Conservation (phyloP, 1,140 invertebrate genomes). For the Apocrypta bakeri region DNA sequence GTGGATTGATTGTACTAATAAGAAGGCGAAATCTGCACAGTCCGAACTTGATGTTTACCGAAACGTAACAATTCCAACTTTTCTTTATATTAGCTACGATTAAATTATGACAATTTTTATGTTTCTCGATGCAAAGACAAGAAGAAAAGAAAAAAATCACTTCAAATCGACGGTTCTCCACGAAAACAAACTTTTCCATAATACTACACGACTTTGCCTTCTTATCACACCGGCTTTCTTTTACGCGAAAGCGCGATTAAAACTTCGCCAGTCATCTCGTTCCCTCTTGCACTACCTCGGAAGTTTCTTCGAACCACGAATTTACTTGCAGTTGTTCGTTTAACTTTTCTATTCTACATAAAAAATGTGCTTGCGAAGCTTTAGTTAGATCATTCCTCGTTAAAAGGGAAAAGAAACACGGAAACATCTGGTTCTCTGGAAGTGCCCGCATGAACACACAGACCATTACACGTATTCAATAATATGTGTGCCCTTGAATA, state of each 20-base stretch:
- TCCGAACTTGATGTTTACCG: not conserved
- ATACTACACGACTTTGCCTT: not conserved
- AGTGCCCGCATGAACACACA: not conserved
- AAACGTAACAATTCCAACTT: not conserved
- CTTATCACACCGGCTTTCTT: conserved; percentile 46
- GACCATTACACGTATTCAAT: not conserved
- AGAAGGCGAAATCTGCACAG: not conserved
- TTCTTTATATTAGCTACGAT: not conserved
- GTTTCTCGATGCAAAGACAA: not conserved
- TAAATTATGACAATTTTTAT: not conserved
- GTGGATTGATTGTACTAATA: not conserved
- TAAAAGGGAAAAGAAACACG: conserved; percentile 14
- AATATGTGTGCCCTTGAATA: too few species aligned
- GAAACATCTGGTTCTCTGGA: not conserved
- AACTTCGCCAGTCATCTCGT: conserved; percentile 23
- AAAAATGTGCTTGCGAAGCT: conserved; percentile 39
- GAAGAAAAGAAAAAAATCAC: not conserved
- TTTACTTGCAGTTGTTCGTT: conserved; percentile 44
- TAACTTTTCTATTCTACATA: conserved; percentile 42
- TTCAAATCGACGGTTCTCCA: conserved; percentile 15
- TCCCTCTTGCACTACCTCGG: not conserved
- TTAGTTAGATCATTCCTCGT: conserved; percentile 23
- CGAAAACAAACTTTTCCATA: conserved; percentile 39
- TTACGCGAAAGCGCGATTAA: conserved; percentile 46
- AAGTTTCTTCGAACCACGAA: conserved; percentile 25